Evolutionary conservation across 2,888 invertebrate genomes (phyloP), one percentile per base, ranked within the genome.

Genomic region (Diarsia mendica): DNA sequence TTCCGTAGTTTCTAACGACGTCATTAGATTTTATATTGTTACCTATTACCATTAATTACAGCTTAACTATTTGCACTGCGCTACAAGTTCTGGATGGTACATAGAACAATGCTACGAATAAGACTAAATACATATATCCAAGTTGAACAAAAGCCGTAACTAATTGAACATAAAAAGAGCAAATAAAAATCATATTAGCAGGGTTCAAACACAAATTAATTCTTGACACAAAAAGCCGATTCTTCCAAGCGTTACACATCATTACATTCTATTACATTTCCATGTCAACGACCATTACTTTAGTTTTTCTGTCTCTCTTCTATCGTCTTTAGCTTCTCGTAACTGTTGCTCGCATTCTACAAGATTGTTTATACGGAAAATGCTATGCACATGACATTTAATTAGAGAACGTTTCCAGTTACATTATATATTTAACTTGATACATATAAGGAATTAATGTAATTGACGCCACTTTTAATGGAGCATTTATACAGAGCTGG

Each of bases 391-490:
- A 92, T 91, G 93, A 92, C 91, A 92, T 93, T 94, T 93, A 94
- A 94, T 94, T 93, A 94, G 93, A 91, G 90, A 91, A 92, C 90
- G 87, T 88, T 89, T 88, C 84, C 87, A 84, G 90, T 92, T 89
- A 91, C 90, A 91, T 90, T 92, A 91, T 92, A 92, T 92, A 92
- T 92, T 92, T 92, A 93, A 91, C 92, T 92, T 85, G 88, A 88
- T 91, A 91, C 94, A 89, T 94, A 95, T 93, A 95, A 89, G 94
- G 95, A 91, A 92, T 93, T 93, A 93, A 93, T 92, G 93, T 95
- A 95, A 95, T 95, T 95, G 94, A 95, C 94, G 93, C 94, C 91
- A 91, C 93, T 94, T 95, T 94, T 95, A 95, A 94, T 94, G 93
- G 93, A 90, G 90, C 92, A 90, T 94, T 95, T 95, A 94, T 94